phyloP scores from a whole-genome alignment of 2,113 vertebrate species.

The Athene cunicularia region DNA sequence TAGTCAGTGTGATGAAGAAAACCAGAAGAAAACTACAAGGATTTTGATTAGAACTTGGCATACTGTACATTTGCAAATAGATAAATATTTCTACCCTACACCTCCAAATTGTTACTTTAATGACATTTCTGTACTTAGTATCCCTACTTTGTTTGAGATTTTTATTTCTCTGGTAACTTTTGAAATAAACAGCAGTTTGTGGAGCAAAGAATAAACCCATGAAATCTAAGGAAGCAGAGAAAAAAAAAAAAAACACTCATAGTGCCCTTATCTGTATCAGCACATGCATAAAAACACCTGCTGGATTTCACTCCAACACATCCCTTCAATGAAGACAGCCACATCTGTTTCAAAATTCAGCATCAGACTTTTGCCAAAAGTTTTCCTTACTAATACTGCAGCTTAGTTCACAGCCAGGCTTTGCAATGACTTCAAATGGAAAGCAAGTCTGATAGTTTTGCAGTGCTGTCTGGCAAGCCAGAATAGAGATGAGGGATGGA shows the following conservation, averaged over 20 bases:
- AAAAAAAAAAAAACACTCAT: not conserved
- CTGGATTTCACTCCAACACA: not conserved
- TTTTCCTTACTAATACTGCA: not conserved
- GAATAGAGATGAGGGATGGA: not conserved
- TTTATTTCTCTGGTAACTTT: not conserved
- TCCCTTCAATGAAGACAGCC: not conserved
- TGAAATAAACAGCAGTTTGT: not conserved
- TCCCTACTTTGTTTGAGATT: not conserved
- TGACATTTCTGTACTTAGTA: not conserved
- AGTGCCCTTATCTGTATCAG: not conserved
- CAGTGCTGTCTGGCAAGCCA: not conserved
- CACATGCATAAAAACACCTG: not conserved
- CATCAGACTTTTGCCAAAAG: not conserved
- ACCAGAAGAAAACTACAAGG: not conserved
- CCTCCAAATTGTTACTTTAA: not conserved
- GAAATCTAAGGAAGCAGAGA: not conserved
- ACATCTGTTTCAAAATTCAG: not conserved
- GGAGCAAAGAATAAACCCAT: not conserved
- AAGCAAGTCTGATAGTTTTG: not conserved
- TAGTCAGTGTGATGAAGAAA: not conserved
- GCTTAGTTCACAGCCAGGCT: not conserved
- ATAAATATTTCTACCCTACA: not conserved
- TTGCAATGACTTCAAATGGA: not conserved
- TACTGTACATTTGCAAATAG: not conserved
- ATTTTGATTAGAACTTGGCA: not conserved